Evolutionary conservation across 2,113 vertebrate genomes (phyloP), one percentile per base, ranked within the genome.

Genomic region (Mus spicilegus): DNA sequence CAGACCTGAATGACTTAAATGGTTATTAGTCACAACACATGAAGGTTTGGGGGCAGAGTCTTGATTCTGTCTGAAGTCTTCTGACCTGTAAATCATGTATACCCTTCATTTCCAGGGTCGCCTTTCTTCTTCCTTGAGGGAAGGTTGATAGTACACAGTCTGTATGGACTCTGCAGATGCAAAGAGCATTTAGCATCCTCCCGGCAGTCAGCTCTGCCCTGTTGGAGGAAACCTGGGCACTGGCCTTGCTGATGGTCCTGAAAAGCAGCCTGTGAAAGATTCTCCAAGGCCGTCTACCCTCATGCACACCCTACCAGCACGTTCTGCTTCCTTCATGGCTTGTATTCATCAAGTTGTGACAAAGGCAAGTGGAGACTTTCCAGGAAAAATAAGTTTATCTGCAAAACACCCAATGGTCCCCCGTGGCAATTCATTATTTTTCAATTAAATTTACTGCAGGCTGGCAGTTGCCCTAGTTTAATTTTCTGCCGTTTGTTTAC

Each of bases 401-500:
- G 92, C 96, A 94, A 97, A 98, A 97, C 98, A 93, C 97, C 96
- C 96, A 91, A 28, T 2, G 14, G 97, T 95, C 97, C 97, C 98
- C 98, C 89, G 86, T 97, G 98, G 98, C 98, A 98, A 98, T 98
- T 98, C 98, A 97, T 98, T 98, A 98, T 98, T 98, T 98, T 98
- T 98, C 98, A 98, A 98, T 99, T 98, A 98, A 98, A 99, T 98
- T 98, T 98, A 98, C 98, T 98, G 86, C 90, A 98, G 54, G 93
- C 97, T 98, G 98, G 98, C 98, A 98, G 98, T 98, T 98, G 96
- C 97, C 97, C 86, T 97, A 91, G 98, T 98, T 98, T 98, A 98
- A 98, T 98, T 98, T 98, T 98, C 98, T 98, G 95, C 97, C 98
- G 95, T 98, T 99, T 99, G 98, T 98, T 99, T 99, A 98, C 98